Evolutionary conservation across 2,888 invertebrate species (phyloP).

Genomic region (Aspidiotus rigidus): DNA sequence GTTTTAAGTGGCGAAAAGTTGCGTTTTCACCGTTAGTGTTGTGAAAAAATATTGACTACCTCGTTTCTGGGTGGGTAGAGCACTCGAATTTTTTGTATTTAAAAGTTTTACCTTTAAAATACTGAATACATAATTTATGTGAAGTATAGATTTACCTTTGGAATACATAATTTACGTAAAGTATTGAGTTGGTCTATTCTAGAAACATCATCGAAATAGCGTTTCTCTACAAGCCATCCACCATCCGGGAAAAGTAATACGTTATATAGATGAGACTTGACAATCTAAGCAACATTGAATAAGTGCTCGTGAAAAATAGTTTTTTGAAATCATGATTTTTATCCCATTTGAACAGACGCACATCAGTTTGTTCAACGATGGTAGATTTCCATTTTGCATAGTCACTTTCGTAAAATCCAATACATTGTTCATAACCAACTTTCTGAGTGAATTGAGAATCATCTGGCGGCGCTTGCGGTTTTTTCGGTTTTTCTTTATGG

Average conservation of each 20-base stretch:
- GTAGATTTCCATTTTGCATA: slow-evolving; percentile 58
- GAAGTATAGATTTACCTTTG: slow-evolving; percentile 49
- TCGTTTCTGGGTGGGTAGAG: too few relatives aligned
- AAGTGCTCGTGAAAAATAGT: neutral
- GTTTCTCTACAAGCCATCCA: slow-evolving; percentile 75
- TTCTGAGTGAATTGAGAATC: slow-evolving; percentile 73
- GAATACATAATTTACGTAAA: slow-evolving; percentile 71
- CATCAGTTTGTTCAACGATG: slow-evolving; percentile 44
- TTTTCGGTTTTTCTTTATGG: slow-evolving; percentile 67
- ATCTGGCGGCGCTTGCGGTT: slow-evolving; percentile 51
- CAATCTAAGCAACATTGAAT: slow-evolving; percentile 47
- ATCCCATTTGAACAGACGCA: slow-evolving; percentile 39
- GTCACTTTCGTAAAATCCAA: slow-evolving; percentile 69
- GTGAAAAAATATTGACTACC: too few relatives aligned
- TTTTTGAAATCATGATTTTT: too few relatives aligned
- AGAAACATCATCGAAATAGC: slow-evolving; percentile 47
- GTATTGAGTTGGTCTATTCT: slow-evolving; percentile 63
- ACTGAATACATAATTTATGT: neutral
- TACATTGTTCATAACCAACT: slow-evolving; percentile 75
- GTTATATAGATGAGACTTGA: slow-evolving; percentile 41
- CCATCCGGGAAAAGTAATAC: slow-evolving; percentile 65
- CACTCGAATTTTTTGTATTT: too few relatives aligned
- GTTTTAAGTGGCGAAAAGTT: too few relatives aligned
- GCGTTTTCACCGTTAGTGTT: too few relatives aligned
- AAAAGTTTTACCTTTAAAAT: neutral